phyloP scores from a whole-genome alignment of 2,888 invertebrate genomes.

The Aphidius colemani region DNA sequence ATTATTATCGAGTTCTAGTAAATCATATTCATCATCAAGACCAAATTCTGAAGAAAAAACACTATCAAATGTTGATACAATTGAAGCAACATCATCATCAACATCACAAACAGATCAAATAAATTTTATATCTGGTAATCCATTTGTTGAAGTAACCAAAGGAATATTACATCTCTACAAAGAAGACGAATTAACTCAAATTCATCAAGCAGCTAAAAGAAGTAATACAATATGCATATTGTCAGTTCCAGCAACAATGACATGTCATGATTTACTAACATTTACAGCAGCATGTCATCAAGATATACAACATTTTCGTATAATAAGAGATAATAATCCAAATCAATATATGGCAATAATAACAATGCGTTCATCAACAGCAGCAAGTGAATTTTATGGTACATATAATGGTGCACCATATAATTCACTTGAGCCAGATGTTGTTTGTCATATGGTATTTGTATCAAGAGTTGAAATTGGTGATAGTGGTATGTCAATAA shows the following conservation, averaged over 20 bases:
- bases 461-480: slow-evolving; percentile 91
- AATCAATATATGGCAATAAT: slow-evolving; percentile 98
- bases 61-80: slow-evolving; percentile 35
- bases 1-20: slow-evolving; percentile 38
- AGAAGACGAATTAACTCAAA: slow-evolving; percentile 82
- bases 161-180: slow-evolving; percentile 97
- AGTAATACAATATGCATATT: slow-evolving; percentile 88
- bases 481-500: slow-evolving; percentile 74
- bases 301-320: slow-evolving; percentile 87
- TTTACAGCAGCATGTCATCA: slow-evolving; percentile 94
- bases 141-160: slow-evolving; percentile 93
- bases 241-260: slow-evolving; percentile 87
- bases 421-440: slow-evolving; percentile 90
- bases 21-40: slow-evolving; percentile 41
- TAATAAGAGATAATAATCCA: slow-evolving; percentile 87
- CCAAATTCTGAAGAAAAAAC: slow-evolving; percentile 50
- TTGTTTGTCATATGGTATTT: slow-evolving; percentile 92
- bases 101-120: slow-evolving; percentile 50
- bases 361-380: slow-evolving; percentile 69
- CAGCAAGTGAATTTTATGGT: slow-evolving; percentile 89
- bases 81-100: slow-evolving; percentile 42
- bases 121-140: slow-evolving; percentile 92
- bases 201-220: slow-evolving; percentile 68
- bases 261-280: slow-evolving; percentile 89
- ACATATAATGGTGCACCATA: slow-evolving; percentile 92